Base-by-base conservation (phyloP, 64 coral and sea anemone species). In the Pocillopora damicornis region DNA sequence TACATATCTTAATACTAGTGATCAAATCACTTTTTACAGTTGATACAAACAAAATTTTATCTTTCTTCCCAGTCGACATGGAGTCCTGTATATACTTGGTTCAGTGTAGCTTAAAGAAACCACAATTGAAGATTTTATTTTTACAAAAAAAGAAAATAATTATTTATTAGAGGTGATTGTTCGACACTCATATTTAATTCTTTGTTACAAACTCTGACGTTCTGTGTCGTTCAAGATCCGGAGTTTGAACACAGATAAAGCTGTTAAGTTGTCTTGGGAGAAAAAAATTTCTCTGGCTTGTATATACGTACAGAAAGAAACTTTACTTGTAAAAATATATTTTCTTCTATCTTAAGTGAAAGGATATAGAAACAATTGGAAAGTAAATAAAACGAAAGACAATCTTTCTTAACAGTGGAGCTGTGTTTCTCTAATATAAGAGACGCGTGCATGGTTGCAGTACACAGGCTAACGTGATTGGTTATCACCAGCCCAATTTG, bases 111-210 rank as follows among this genome's bases (percentile, higher is more conserved):
- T 67, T 67, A 2, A 67, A 67, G 64, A 51, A 51, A 67, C 8
- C 17, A 18, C 6, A 26, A 20, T 26, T 71, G 22, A 18, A n/a
- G 67, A 71, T 11, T 83, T 68, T 71, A 71, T 85, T 85, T 85
- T 72, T 25, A 11, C 71, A 85, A 85, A 15, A 18, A 58, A 57
- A 73, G 20, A 20, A 13, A 34, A 65, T 72, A 34, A 65, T 72
- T 85, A 85, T 85, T 85, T 85, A 85, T 85, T 72, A 13, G 71
- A 71, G 22, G 45, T 81, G 59, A 85, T 72, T 67, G 35, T 85
- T 85, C 11, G 13, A 4, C 20, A 22, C 2, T 85, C 15, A 20
- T 58, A 59, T 73, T 71, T 85, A 25, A 15, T 3, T 10, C 26
- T 73, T 85, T 15, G 66, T 10, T 20, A 14, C 35, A 45, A 14